Conservation (phyloP, 2,113 vertebrate species). For the Colaptes auratus region DNA sequence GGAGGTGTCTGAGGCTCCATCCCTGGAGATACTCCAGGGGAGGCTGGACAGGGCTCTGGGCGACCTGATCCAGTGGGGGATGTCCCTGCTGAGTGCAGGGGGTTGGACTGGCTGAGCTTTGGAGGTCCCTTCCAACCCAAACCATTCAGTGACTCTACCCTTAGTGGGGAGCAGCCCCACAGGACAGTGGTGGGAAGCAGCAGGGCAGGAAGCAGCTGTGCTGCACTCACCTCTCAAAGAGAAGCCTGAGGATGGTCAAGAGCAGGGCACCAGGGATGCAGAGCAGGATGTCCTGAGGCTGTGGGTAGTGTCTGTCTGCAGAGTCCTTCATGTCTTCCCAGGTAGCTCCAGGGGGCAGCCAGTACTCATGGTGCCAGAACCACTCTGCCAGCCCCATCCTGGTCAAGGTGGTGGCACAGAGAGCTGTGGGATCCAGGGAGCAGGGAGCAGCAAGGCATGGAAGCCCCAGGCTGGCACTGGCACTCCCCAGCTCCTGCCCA, state of each 20-base stretch:
- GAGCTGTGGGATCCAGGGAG: neutral
- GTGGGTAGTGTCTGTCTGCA: slow-evolving; percentile 41
- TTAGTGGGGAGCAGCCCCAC: neutral
- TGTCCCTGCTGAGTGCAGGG: too few relatives aligned
- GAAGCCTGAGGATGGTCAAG: slow-evolving; percentile 63
- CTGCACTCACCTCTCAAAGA: slow-evolving; percentile 78
- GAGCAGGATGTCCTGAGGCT: slow-evolving; percentile 78
- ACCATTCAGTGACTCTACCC: neutral
- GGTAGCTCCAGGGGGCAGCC: slow-evolving; percentile 77
- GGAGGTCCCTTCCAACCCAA: too few relatives aligned
- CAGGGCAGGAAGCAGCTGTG: neutral
- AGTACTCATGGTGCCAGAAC: slow-evolving; percentile 79
- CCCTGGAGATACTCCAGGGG: too few relatives aligned
- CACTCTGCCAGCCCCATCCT: slow-evolving; percentile 28
- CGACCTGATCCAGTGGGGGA: too few relatives aligned
- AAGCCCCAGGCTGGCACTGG: neutral
- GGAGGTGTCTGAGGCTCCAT: too few relatives aligned
- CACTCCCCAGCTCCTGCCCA: neutral
- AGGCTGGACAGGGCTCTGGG: too few relatives aligned
- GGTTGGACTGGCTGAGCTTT: too few relatives aligned
- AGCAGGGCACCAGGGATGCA: slow-evolving; percentile 74
- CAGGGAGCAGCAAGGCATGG: neutral
- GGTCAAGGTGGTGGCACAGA: neutral
- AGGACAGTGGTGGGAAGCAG: neutral
- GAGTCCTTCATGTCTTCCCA: slow-evolving; percentile 76